These are phyloP conservation scores for Porites divaricata DNA, from an alignment of 92 coral and sea anemone genomes.

Conservation along the genomic window DNA sequence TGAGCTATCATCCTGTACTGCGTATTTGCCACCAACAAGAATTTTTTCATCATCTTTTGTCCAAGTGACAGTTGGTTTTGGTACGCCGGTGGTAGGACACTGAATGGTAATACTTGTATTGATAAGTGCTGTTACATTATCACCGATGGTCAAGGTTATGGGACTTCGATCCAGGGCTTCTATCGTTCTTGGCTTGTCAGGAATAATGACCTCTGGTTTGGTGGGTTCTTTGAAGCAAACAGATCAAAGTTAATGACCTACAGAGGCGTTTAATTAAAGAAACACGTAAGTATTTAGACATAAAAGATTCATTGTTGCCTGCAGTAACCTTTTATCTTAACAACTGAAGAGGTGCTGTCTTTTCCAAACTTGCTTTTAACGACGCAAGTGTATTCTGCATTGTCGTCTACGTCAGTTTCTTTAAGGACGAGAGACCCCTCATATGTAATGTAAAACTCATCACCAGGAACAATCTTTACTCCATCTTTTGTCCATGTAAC, in stretches of 20 bases:
- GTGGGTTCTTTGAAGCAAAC: constrained; percentile 4
- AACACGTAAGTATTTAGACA: no score
- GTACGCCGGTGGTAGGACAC: constrained; percentile 78
- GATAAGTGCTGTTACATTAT: constrained; percentile 62
- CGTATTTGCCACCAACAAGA: constrained; percentile 17
- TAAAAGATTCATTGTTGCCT: background rate
- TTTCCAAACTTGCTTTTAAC: constrained; percentile 66
- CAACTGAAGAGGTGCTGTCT: constrained; percentile 53
- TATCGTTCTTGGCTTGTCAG: background rate
- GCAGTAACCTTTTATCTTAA: constrained; percentile 71
- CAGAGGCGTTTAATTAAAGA: no score
- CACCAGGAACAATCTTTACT: background rate
- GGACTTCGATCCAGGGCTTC: constrained; percentile 48
- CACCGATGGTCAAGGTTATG: constrained; percentile 46
- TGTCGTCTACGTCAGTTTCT: constrained; percentile 22
- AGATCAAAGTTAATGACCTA: background rate
- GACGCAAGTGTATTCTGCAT: constrained; percentile 79
- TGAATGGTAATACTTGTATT: constrained; percentile 67
- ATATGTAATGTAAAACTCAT: constrained; percentile 3
- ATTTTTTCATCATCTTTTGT: constrained; percentile 59
- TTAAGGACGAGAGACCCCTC: constrained; percentile 45
- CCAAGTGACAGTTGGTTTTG: constrained; percentile 67
- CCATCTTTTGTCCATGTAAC: constrained; percentile 76
- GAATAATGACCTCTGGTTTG: constrained; percentile 41
- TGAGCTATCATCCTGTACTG: constrained; percentile 43